A percentile compares a stretch with the other conserved stretches of the same genome.
Evolutionary conservation across 1,140 invertebrate species (phyloP).

Genomic region (Dendroctonus valens): DNA sequence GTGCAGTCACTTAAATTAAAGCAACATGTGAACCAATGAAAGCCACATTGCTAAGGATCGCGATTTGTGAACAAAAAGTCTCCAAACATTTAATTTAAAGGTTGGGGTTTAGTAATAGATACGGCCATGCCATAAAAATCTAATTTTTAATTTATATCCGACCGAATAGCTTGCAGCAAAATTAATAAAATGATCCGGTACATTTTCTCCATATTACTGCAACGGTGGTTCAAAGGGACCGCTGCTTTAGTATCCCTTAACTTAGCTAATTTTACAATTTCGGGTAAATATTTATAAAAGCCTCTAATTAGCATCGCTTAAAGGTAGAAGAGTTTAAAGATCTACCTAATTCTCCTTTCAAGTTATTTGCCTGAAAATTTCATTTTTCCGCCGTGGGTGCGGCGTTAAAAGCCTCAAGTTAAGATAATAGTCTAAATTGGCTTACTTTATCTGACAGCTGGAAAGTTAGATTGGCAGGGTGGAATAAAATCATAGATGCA

Average conservation of each 20-base stretch:
- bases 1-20: no score
- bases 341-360: constrained; percentile 3
- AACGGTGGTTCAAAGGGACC: no score
- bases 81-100: no score
- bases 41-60: no score
- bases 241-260: background rate
- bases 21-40: no score
- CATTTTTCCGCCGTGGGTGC: constrained; percentile 6
- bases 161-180: background rate
- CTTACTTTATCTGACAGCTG: constrained; percentile 17
- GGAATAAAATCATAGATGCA: constrained; percentile 24
- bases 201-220: background rate
- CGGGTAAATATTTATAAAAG: constrained; percentile 4
- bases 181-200: background rate
- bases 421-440: constrained; percentile 23
- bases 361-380: constrained; percentile 7
- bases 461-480: constrained; percentile 10
- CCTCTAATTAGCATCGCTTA: background rate
- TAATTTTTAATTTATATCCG: background rate
- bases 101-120: background rate
- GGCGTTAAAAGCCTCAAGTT: constrained; percentile 16
- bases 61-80: no score
- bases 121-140: background rate
- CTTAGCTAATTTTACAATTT: background rate
- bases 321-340: background rate